Evolutionary conservation across 1,140 invertebrate species (phyloP), one percentile per base, ranked within the genome.

Genomic region (Sycophila sp.): DNA sequence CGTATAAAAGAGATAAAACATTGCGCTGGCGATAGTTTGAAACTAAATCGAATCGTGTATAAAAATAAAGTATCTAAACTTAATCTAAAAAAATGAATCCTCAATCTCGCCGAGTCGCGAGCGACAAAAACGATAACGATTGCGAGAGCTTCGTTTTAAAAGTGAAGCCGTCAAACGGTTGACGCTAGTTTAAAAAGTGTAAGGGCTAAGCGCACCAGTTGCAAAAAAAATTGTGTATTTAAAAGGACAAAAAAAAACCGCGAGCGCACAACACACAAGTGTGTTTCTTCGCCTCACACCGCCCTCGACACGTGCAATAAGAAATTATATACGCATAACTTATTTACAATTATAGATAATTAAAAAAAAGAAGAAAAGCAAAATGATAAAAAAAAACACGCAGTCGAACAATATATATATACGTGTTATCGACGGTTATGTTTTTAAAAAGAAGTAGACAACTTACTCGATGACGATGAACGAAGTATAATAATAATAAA

Each of bases 121-220:
- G 69, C 10, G 26, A 10, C 42, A 71, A 74, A 73, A 74, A 67
- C 56, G 69, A 76, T 69, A 53, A 55, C n/a, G n/a, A 53, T 13
- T 55, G 63, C 49, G 10, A 8, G 22, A 1, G n/a, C 15, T 34
- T 22, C 2, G 42, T 19, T 56, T 56, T 0, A 56, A 58, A 47
- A 66, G 55, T 58, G 55, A 36, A 15, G 30, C 7, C 4, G 30
- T 7, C n/a, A n/a, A n/a, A 13, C 19, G 19, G 24, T 53, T 53
- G 22, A 53, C 49, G 5, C 30, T 63, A 28, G 40, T 40, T 60
- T 28, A 30, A 17, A 60, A 36, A 49, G 28, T 53, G n/a, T n/a
- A n/a, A n/a, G n/a, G n/a, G 40, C 26, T 63, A 63, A 19, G 28
- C n/a, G 19, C 19, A 63, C 45, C 10, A 30, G 22, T 38, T 38